Evolutionary conservation across 2,113 vertebrate species (phyloP).

Genomic region (Bos taurus): DNA sequence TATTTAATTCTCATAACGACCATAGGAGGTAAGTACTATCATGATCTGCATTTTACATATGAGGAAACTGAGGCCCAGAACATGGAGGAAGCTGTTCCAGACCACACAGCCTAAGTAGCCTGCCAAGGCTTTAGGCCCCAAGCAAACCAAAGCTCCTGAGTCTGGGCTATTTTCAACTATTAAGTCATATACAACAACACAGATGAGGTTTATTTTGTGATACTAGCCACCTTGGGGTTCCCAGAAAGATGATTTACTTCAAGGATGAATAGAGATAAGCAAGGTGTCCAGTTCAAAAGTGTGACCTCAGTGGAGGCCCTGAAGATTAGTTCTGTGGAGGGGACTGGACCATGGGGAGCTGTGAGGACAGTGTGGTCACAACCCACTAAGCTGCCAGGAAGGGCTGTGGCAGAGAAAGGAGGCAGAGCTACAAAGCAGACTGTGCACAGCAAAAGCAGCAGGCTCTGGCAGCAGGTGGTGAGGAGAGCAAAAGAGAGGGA

Average conservation of each 20-base stretch:
- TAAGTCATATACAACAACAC: neutral
- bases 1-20: neutral
- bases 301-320: neutral
- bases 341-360: neutral
- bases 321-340: neutral
- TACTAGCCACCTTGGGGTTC: neutral
- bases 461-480: conserved; percentile 56
- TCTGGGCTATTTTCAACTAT: neutral
- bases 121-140: neutral
- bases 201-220: neutral
- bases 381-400: neutral
- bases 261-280: neutral
- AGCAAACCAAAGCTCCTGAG: neutral
- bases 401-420: neutral
- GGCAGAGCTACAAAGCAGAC: conserved; percentile 42
- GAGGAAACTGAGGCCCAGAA: neutral
- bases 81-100: neutral
- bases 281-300: neutral
- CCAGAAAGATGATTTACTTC: neutral
- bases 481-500: conserved; percentile 9
- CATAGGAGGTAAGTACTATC: neutral
- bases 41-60: neutral
- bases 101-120: neutral
- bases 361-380: neutral
- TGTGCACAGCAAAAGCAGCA: conserved; percentile 56